Percentiles rank a stretch among this genome's conserved stretches.
These are phyloP conservation scores for Ophiothrix spiculata DNA, from an alignment of 35 echinoderm and acorn worm genomes.

Conservation along the genomic window DNA sequence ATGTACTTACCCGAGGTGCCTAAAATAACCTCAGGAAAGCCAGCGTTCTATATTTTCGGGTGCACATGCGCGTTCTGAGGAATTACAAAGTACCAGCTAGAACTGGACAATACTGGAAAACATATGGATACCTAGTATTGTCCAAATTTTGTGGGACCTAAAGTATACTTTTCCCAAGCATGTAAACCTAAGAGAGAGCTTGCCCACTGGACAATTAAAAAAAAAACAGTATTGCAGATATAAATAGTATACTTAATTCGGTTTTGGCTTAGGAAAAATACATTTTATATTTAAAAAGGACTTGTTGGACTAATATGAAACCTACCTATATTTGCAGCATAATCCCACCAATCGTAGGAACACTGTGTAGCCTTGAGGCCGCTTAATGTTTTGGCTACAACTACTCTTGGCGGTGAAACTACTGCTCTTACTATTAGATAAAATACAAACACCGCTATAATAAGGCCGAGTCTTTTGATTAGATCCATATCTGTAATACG, in stretches of 20 bases:
- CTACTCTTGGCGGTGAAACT: slow-evolving; percentile 67
- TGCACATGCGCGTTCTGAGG: no score
- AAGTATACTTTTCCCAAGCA: background rate
- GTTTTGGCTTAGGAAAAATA: no score
- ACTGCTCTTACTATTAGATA: slow-evolving; percentile 79
- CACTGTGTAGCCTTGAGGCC: slow-evolving; percentile 92
- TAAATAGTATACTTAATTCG: no score
- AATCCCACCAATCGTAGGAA: slow-evolving; percentile 95
- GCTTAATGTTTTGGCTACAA: slow-evolving; percentile 46
- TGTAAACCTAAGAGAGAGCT: background rate
- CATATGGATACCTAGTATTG: no score
- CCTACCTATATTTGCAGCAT: slow-evolving; percentile 95
- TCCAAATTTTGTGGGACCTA: background rate
- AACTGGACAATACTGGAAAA: no score
- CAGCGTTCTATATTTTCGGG: no score
- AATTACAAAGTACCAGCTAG: no score
- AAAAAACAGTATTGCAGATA: background rate
- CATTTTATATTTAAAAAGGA: no score
- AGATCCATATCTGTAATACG: slow-evolving; percentile 92
- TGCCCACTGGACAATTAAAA: background rate
- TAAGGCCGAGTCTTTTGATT: slow-evolving; percentile 87
- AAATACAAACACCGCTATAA: slow-evolving; percentile 64
- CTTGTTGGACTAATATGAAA: background rate
- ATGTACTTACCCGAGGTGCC: no score
- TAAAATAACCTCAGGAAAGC: no score